Percentiles rank a stretch among this genome's conserved stretches.
phyloP scores from a whole-genome alignment of 2,888 invertebrate species.

The Pardosa pseudoannulata region DNA sequence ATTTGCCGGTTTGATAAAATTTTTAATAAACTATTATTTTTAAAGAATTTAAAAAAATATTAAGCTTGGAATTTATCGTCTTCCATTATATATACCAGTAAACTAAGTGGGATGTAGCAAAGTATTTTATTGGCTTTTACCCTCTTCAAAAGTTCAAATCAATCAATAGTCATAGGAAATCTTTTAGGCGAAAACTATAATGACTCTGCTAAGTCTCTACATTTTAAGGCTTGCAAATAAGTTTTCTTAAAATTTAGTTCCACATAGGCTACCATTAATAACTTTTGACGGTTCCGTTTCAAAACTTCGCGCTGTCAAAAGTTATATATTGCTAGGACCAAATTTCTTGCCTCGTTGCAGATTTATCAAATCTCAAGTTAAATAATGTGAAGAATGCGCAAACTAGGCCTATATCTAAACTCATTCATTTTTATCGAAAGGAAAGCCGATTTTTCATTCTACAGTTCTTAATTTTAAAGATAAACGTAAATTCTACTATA shows the following conservation, averaged over 20 bases:
- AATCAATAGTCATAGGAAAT: no score
- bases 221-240: constrained; percentile 10
- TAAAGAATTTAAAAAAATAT: no score
- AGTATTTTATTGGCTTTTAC: no score
- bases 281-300: constrained; percentile 35
- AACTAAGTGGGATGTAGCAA: no score
- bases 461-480: not conserved
- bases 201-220: not conserved
- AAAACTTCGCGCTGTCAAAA: constrained; percentile 14
- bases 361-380: constrained; percentile 33
- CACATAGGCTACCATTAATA: constrained; percentile 41
- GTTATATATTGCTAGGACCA: constrained; percentile 19
- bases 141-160: no score
- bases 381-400: constrained; percentile 20
- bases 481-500: not conserved
- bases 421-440: not conserved
- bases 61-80: no score
- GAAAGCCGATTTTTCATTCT: constrained; percentile 4
- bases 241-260: constrained; percentile 32
- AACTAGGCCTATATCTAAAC: not conserved
- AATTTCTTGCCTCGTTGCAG: constrained; percentile 27
- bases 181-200: no score
- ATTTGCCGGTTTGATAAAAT: no score
- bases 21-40: no score
- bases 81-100: no score